Base-by-base conservation (phyloP, 2,888 invertebrate genomes). In the Portevinia maculata region DNA sequence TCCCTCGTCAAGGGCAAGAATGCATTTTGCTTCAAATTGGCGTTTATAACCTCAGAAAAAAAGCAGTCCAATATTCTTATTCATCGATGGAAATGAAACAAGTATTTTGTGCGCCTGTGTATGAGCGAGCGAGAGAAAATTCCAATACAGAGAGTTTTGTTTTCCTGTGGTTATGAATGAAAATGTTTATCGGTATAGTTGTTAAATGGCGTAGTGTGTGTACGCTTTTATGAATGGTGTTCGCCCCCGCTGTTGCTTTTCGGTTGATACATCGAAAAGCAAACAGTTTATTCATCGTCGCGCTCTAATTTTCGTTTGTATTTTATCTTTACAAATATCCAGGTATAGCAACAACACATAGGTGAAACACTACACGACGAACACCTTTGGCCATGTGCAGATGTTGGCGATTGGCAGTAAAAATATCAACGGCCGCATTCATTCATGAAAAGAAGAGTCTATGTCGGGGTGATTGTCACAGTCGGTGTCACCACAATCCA, bases 141-240 rank as follows among this genome's bases (percentile, higher is more conserved):
- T 83, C 83, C 83, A 71, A 83, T 73, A 83, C 76, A 65, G 71
- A 73, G 39, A 28, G 76, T 67, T 65, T 83, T 83, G 83, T 83
- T 83, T 83, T 76, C 55, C 55, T 83, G 44, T 71, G 30, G 55
- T 83, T 83, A 83, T 83, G 83, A 83, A 83, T 83, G 83, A 83
- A 83, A 60, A 48, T 21, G 41, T 52, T 62, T 41, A 50, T 46
- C 67, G 65, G 67, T 78, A n/a, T n/a, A 62, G 71, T 67, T 62
- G 83, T 48, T 62, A n/a, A 24, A 11, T 44, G 59, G 59, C 5
- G 13, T 8, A 6, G 75, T 74, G 64, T 64, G 52, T 32, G 69
- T 65, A 65, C 37, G 59, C 44, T 59, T 83, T 83, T 83, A 78
- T 83, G 83, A 83, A 83, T 83, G 83, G 83, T 76, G 4, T 44